These are phyloP conservation scores for Chromis chromis DNA, from an alignment of 2,797 vertebrate genomes.

Conservation along the genomic window DNA sequence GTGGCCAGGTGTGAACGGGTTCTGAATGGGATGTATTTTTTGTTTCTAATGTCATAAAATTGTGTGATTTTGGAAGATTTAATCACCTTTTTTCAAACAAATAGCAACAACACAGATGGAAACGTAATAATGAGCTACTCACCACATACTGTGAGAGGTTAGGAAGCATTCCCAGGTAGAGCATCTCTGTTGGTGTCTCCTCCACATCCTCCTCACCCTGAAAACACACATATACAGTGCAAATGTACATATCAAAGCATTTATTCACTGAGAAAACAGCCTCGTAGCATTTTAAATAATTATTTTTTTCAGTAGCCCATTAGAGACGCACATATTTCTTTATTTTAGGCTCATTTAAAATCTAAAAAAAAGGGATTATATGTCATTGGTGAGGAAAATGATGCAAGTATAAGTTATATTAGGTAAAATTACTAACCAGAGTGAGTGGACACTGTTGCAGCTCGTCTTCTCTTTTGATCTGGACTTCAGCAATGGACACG, in stretches of 20 bases:
- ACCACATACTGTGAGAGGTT: conserved; percentile 98
- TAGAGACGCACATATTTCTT: no score
- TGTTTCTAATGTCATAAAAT: neutral
- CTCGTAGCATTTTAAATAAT: no score
- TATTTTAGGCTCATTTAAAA: neutral
- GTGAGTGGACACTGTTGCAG: conserved; percentile 95
- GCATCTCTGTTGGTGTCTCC: conserved; percentile 90
- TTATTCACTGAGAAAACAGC: no score
- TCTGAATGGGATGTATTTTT: no score
- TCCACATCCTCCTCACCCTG: conserved; percentile 96
- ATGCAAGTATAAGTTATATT: neutral
- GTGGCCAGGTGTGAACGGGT: no score
- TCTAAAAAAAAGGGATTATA: neutral
- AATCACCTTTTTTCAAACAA: neutral
- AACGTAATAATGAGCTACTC: conserved; percentile 65
- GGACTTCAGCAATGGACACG: conserved; percentile 92
- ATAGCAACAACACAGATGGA: neutral
- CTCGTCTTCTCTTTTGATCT: conserved; percentile 94
- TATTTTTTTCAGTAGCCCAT: no score
- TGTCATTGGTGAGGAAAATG: neutral
- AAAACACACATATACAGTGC: conserved; percentile 6
- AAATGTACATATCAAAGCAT: no score
- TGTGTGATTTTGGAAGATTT: neutral
- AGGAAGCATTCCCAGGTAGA: conserved; percentile 94
- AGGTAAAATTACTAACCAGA: conserved; percentile 80